Evolutionary conservation across 2,113 vertebrate genomes (phyloP).

Genomic region (Todiramphus chloris): DNA sequence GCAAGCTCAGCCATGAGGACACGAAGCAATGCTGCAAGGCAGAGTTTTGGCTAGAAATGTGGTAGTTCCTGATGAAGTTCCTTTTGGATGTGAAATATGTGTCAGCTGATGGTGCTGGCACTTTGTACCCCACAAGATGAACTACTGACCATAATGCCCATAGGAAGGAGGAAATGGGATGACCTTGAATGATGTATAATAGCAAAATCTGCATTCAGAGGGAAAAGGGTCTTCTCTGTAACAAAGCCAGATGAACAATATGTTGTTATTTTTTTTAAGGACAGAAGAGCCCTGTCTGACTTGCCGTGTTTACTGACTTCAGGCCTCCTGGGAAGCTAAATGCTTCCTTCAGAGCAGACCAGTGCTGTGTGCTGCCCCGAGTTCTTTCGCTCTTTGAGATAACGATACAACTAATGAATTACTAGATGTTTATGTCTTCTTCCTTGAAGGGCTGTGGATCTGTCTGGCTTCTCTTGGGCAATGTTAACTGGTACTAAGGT

Average conservation of each 20-base stretch:
- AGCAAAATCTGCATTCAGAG: not conserved
- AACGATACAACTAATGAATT: not conserved
- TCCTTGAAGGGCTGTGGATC: not conserved
- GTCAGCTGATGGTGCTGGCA: not conserved
- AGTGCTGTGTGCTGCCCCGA: rapidly evolving
- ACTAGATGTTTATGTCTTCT: not conserved
- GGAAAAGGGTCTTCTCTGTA: not conserved
- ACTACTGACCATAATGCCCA: not conserved
- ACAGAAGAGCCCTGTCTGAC: not conserved
- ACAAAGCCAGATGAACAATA: not conserved
- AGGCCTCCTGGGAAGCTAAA: not conserved
- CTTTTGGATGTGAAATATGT: not conserved
- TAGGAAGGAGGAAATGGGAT: not conserved
- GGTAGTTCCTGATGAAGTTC: not conserved
- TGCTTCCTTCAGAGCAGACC: not conserved
- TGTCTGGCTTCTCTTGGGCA: not conserved
- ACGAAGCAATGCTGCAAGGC: rapidly evolving
- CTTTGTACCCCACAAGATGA: not conserved
- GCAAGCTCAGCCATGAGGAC: not conserved
- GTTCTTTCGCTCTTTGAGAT: not conserved
- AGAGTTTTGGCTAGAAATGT: not conserved
- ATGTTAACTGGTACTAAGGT: not conserved
- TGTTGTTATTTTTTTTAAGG: not conserved
- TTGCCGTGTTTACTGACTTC: not conserved
- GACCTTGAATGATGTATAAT: not conserved